Base-by-base conservation (phyloP, 2,797 vertebrate genomes). In the Heterohyrax brucei region DNA sequence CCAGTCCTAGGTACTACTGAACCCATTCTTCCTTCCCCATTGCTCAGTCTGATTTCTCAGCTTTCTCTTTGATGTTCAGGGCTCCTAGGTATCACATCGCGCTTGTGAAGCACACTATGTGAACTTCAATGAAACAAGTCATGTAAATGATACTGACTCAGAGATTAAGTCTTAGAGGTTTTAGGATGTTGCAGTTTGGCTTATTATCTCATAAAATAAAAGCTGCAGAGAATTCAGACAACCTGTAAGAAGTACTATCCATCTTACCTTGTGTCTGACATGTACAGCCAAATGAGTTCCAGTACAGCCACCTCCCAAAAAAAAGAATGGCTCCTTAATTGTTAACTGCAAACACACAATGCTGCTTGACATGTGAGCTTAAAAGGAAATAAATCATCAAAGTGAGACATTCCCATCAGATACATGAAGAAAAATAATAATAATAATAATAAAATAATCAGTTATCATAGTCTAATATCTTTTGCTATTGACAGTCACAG, bases 261-360 rank as follows among this genome's bases (percentile, higher is more conserved):
- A 53, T 90, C 97, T 33, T 97, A 99, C 99, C 99, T 99, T 98
- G 96, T 99, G 93, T 97, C 99, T 99, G 97, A 99, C 62, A 88
- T 99, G 99, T 0, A 99, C 98, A 95, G 99, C 99, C 97, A 99
- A 97, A 96, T 99, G 99, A 72, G 99, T 99, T 99, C 99, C 99
- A 3, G 99, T 99, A 94, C 99, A 99, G 33, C 99, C 99, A 46
- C 99, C 99, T 96, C 99, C 99, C 70, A 99, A 97, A 76, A 99
- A 98, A 19, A 99, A 99, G 87, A 97, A 99, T 0, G 99, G 99
- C 64, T 99, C 99, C 98, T 98, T 99, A 93, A 99, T 78, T 21
- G 99, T 99, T 97, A 99, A 98, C 90, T 99, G 99, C 88, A 99
- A 97, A 99, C 98, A 9, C 99, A 99, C 88, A 99, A 99, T 59